Evolutionary conservation across 2,888 invertebrate genomes (phyloP).

Genomic region (Cephus sareptanus): DNA sequence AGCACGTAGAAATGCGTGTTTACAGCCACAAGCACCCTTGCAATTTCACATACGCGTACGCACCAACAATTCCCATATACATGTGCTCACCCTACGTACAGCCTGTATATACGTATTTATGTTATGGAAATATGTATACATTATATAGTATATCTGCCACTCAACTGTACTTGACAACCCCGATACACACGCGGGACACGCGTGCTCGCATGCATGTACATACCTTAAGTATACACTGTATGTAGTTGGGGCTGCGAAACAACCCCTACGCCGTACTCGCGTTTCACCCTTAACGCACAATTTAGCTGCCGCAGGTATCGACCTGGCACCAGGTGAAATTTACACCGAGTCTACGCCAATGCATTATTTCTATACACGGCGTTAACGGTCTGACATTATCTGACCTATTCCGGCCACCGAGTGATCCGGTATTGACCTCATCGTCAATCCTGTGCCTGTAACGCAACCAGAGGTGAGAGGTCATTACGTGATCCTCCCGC

Average conservation of each 20-base stretch:
- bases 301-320: conserved; percentile 43
- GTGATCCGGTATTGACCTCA: not conserved
- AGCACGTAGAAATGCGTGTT: not conserved
- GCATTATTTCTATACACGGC: conserved; percentile 48
- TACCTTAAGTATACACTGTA: not conserved
- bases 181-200: not conserved
- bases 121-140: no score
- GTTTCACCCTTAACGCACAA: conserved; percentile 45
- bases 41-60: not conserved
- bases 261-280: not conserved
- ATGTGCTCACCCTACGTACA: not conserved
- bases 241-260: not conserved
- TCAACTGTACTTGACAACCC: not conserved
- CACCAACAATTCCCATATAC: not conserved
- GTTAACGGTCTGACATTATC: conserved; percentile 34
- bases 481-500: not conserved
- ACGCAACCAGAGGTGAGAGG: not conserved
- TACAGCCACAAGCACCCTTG: not conserved
- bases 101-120: not conserved
- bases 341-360: conserved; percentile 42
- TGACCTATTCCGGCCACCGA: not conserved
- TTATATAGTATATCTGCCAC: not conserved
- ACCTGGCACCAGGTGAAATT: conserved; percentile 50
- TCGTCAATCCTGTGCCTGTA: not conserved
- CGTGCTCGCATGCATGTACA: not conserved